Conservation (phyloP, 2,888 invertebrate genomes). For the Cephus rjabovi region DNA sequence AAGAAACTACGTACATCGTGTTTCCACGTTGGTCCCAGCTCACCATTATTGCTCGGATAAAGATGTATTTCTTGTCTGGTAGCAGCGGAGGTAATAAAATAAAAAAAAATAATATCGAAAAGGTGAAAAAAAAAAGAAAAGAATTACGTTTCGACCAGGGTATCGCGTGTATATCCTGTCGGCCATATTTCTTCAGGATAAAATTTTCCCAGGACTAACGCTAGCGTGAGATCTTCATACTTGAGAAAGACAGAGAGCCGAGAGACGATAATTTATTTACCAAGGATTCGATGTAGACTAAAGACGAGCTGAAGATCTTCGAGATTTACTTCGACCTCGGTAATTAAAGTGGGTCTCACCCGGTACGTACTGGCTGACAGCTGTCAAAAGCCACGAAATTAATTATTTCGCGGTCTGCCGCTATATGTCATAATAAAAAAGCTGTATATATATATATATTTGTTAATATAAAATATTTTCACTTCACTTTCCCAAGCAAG, state of each 20-base stretch:
- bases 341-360: background rate
- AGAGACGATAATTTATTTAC: background rate
- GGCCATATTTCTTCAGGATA: background rate
- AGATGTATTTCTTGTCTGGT: background rate
- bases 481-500: background rate
- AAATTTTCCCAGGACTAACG: background rate
- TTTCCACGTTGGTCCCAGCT: background rate
- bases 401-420: background rate
- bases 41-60: background rate
- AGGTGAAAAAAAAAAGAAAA: background rate
- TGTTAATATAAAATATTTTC: background rate
- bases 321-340: background rate
- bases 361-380: background rate
- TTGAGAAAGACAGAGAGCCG: background rate
- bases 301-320: background rate
- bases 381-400: background rate
- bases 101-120: background rate
- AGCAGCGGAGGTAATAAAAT: background rate
- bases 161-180: background rate
- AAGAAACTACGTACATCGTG: background rate
- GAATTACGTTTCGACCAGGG: background rate
- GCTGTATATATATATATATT: background rate
- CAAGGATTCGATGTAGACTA: background rate
- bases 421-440: background rate
- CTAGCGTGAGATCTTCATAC: background rate